Base-by-base conservation (phyloP, 2,113 vertebrate species). In the Tor tambroides region DNA sequence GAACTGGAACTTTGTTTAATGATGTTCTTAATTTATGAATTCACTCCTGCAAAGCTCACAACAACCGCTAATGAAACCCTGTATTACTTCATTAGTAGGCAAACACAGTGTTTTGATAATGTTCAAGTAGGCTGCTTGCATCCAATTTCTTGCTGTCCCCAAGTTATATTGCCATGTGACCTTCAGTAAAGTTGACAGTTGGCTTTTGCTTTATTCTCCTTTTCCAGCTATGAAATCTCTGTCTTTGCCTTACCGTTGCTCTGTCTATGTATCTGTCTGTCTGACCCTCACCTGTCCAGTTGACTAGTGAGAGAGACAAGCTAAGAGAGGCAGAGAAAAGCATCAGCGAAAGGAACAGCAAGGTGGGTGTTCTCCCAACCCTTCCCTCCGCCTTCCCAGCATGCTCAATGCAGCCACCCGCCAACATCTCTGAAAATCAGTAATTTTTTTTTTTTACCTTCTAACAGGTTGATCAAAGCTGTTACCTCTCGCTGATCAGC, bases 271-370 rank as follows among this genome's bases (percentile, higher is more conserved):
- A 43, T 88, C 23, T 93, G 74, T 92, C 56, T 91, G 83, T 84
- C 71, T 90, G 85, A 82, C 72, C 87, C 79, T 85, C 76, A 38
- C 91, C 76, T 91, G 89, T 87, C 92, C 93, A 95, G 94, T 94
- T 95, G 93, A 93, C 92, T 93, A 92, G 92, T 92, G 94, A 95
- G 90, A 93, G 87, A 92, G 91, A 94, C 90, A 92, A 93, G 86
- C 94, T 95, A 91, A 96, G 90, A 94, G 93, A 94, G 90, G 93
- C 94, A 93, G 94, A 95, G 91, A 93, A 88, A 93, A 92, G 94
- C 91, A 88, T 94, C 93, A 87, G 92, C 86, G 93, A 95, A 92
- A 92, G 89, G 93, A 93, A 94, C 90, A 91, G 91, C 90, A 94
- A 95, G 95, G 95, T 96, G 94, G 94, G 95, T 96, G 90, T 87